phyloP scores from a whole-genome alignment of 2,113 vertebrate genomes.

The Setophaga petechia region DNA sequence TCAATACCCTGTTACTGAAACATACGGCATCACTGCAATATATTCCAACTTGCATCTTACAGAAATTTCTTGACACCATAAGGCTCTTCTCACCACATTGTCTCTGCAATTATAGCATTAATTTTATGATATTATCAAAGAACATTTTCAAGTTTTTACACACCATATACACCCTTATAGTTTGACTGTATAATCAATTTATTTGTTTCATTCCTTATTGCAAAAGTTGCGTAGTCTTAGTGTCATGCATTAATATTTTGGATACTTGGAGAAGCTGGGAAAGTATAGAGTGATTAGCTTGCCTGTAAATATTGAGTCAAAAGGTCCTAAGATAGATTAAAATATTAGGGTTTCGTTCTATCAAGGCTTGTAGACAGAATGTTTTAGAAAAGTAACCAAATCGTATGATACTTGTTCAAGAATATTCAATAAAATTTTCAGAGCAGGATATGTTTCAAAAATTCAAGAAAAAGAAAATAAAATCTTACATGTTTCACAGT shows the following conservation, averaged over 20 bases:
- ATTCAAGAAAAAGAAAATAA: not conserved
- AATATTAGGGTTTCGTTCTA: not conserved
- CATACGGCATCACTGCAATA: not conserved
- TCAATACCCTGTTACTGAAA: constrained; percentile 4
- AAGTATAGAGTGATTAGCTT: not conserved
- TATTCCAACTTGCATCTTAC: not conserved
- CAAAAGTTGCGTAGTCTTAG: not conserved
- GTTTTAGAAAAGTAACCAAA: not conserved
- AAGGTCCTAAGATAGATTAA: not conserved
- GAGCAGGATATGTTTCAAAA: not conserved
- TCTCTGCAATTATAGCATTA: not conserved
- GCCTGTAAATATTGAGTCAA: not conserved
- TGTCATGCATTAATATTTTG: not conserved
- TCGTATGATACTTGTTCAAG: not conserved
- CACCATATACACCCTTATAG: not conserved
- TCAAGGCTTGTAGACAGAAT: not conserved
- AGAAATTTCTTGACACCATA: not conserved
- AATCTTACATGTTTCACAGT: not conserved
- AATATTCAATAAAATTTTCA: not conserved
- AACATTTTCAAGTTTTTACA: not conserved
- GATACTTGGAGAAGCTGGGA: not conserved
- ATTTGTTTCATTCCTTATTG: not conserved
- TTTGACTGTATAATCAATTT: not conserved
- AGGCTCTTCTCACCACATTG: not conserved
- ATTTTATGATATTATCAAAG: constrained; percentile 9